Base-by-base conservation (phyloP, 2,888 invertebrate genomes). In the Sarcophaga variegata region DNA sequence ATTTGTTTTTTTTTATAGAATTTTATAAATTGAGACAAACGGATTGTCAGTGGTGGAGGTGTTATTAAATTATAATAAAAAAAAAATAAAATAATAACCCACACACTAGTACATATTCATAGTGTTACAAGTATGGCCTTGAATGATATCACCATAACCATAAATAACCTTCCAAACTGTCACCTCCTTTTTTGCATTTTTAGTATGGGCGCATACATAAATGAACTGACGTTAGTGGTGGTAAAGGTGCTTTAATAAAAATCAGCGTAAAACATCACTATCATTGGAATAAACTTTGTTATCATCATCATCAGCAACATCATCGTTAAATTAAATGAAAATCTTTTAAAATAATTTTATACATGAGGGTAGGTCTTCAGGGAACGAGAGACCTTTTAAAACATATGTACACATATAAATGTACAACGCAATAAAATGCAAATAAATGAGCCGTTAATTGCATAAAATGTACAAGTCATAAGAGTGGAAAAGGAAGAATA, bases 121-220 rank as follows among this genome's bases (percentile, higher is more conserved):
- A 67, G 66, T 67, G 64, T 71, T 72, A 60, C 20, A 45, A 17
- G 27, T 37, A 37, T 76, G 83, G 77, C 88, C 88, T 88, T 88
- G 87, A 87, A 87, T 77, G 83, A 87, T 87, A 83, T 87, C 79
- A 88, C 66, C 76, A 82, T 59, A 17, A 59, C 60, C 72, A 27
- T 37, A 60, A 14, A 59, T 45, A 54, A 62, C 27, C 63, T 63
- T 69, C 47, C 60, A 49, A 45, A 67, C 12, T 60, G 27, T 66
- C 69, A 63, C 22, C 64, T 20, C n/a, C 22, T 63, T 27, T 62
- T 45, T 20, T 17, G 4, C 25, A 37, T 20, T 59, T 1, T 10
- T 11, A 45, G 54, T 22, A 49, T 12, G 11, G 27, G n/a, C 59
- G 27, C 25, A 45, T 45, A 22, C n/a, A 3, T 14, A 17, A 63